Evolutionary conservation across 2,888 invertebrate species (phyloP).

Genomic region (Cyclophora albipunctata): DNA sequence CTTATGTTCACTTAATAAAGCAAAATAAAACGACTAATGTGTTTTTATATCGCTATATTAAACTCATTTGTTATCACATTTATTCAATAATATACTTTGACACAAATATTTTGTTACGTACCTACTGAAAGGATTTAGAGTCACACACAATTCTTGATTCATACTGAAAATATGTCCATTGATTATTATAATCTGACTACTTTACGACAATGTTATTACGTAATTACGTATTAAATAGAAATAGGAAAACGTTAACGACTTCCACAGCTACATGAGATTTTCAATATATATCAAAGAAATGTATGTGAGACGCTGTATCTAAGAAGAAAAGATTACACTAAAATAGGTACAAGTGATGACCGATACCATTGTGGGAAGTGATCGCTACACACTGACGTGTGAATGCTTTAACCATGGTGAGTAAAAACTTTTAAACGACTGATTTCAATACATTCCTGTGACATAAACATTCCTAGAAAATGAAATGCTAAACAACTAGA

Average conservation of each 20-base stretch:
- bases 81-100: constrained; percentile 73
- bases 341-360: constrained; percentile 47
- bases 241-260: constrained; percentile 4
- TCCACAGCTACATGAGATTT: constrained; percentile 4
- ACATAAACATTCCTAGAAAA: no score
- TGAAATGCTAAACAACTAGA: no score
- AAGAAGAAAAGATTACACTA: constrained; percentile 49
- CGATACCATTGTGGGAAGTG: constrained; percentile 45
- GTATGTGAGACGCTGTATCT: constrained; percentile 33
- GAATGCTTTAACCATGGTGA: constrained; percentile 6
- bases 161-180: constrained; percentile 24
- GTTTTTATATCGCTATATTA: constrained; percentile 70
- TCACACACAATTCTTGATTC: constrained; percentile 44
- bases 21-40: constrained; percentile 20
- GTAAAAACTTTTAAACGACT: no score
- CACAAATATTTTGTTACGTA: constrained; percentile 67
- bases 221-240: background rate
- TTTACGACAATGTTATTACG: background rate
- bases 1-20: no score
- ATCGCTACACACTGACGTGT: constrained; percentile 13
- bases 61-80: constrained; percentile 75
- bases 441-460: no score
- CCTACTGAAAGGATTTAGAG: constrained; percentile 57
- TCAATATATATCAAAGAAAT: constrained; percentile 41
- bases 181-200: background rate